These are phyloP conservation scores for Salticus scenicus DNA, from an alignment of 2,888 invertebrate genomes.

Conservation along the genomic window DNA sequence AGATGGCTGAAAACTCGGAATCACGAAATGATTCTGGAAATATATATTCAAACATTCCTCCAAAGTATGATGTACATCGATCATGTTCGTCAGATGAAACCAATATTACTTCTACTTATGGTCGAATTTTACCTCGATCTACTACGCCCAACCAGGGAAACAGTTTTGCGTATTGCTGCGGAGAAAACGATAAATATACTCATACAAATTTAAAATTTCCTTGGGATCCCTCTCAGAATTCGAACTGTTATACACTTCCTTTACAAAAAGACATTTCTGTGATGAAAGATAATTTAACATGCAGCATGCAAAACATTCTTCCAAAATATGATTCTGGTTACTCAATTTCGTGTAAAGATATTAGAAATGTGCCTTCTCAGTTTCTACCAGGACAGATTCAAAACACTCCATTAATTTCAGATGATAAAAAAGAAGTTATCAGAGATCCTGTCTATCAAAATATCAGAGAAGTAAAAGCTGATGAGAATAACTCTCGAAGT, in stretches of 20 bases:
- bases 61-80: slow-evolving; percentile 20
- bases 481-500: background rate
- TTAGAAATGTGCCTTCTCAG: background rate
- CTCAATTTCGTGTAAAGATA: background rate
- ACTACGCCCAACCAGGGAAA: slow-evolving; percentile 32
- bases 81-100: slow-evolving; percentile 24
- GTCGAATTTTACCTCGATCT: slow-evolving; percentile 44
- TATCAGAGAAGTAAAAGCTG: slow-evolving; percentile 34
- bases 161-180: slow-evolving; percentile 62
- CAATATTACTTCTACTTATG: slow-evolving; percentile 34
- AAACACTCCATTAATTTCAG: background rate
- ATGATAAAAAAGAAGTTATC: background rate
- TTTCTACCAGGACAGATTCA: background rate
- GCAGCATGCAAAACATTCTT: slow-evolving; percentile 1
- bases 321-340: slow-evolving; percentile 13
- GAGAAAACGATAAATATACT: slow-evolving; percentile 41
- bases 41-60: slow-evolving; percentile 50
- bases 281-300: slow-evolving; percentile 1
- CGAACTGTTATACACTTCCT: slow-evolving; percentile 8
- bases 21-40: slow-evolving; percentile 20
- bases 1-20: slow-evolving; percentile 50
- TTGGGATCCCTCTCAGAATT: slow-evolving; percentile 39
- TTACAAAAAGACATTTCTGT: slow-evolving; percentile 6
- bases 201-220: slow-evolving; percentile 56
- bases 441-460: slow-evolving; percentile 62